A percentile compares a stretch with the other conserved stretches of the same genome.
Conservation (phyloP, 2,797 vertebrate genomes). For the Spea hammondii region DNA sequence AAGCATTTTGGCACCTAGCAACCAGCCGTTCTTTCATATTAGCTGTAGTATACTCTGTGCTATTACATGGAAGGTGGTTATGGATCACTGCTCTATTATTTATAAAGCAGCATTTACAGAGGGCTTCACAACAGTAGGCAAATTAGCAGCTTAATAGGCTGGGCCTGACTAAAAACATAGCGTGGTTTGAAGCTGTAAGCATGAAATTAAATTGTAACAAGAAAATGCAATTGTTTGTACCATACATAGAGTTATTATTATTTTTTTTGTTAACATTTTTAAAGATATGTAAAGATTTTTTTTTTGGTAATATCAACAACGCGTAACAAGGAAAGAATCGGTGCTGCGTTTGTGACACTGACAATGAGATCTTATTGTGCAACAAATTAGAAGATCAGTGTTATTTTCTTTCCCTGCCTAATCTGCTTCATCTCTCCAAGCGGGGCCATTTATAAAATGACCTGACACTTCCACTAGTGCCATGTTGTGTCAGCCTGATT, state of each 20-base stretch:
- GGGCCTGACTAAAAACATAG: constrained; percentile 67
- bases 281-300: not conserved
- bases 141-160: constrained; percentile 79
- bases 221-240: constrained; percentile 55
- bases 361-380: constrained; percentile 60
- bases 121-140: constrained; percentile 76
- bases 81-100: constrained; percentile 82
- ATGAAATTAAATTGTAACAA: constrained; percentile 68
- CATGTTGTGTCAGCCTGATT: constrained; percentile 43
- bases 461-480: constrained; percentile 59
- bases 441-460: constrained; percentile 53
- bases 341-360: constrained; percentile 46
- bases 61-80: constrained; percentile 75
- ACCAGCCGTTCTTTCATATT: constrained; percentile 76
- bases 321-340: constrained; percentile 58
- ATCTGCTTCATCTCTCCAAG: constrained; percentile 51
- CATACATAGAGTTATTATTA: not conserved
- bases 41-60: constrained; percentile 68
- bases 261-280: not conserved
- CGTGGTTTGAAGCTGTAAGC: constrained; percentile 65
- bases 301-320: constrained; percentile 44
- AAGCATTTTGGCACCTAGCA: constrained; percentile 85
- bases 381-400: constrained; percentile 57
- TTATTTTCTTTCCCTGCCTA: constrained; percentile 47
- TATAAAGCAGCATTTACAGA: constrained; percentile 75